Evolutionary conservation across 2,888 invertebrate species (phyloP).

Genomic region (Ferdinandea cuprea): DNA sequence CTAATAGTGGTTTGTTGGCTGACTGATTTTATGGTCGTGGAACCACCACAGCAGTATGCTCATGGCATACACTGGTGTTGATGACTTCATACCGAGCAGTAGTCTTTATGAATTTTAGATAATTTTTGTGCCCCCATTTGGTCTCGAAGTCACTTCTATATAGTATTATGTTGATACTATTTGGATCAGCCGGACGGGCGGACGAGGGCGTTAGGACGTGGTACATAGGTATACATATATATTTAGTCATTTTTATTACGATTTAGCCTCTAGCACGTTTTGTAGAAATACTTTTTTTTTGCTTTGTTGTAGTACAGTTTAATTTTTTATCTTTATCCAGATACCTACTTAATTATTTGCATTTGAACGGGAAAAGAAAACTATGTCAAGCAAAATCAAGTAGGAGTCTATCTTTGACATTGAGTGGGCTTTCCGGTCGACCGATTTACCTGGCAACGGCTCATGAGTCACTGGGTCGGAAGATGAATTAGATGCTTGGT

Average conservation of each 20-base stretch:
- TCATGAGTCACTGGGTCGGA: constrained; percentile 66
- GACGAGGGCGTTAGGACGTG: not conserved
- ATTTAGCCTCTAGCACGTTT: constrained; percentile 32
- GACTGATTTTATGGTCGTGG: constrained; percentile 71
- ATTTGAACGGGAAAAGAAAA: constrained; percentile 69
- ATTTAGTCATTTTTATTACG: constrained; percentile 70
- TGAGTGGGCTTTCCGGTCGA: constrained; percentile 69
- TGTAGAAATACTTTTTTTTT: constrained; percentile 4
- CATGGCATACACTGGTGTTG: constrained; percentile 62
- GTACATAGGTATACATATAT: constrained; percentile 29
- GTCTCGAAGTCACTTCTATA: constrained; percentile 43
- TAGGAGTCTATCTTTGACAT: constrained; percentile 72
- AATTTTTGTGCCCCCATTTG: constrained; percentile 65
- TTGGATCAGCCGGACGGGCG: not conserved
- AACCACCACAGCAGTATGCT: constrained; percentile 36
- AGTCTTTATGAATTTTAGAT: constrained; percentile 70
- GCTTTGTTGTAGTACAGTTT: constrained; percentile 9
- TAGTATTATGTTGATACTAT: not conserved
- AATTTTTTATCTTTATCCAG: constrained; percentile 19
- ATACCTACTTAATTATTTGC: constrained; percentile 72
- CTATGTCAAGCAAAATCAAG: constrained; percentile 72
- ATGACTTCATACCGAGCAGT: constrained; percentile 50
- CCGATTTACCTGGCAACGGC: constrained; percentile 59
- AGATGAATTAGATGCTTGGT: constrained; percentile 55
- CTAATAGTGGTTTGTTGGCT: constrained; percentile 71